These are phyloP conservation scores for Rhyacichthys aspro DNA, from an alignment of 2,797 vertebrate genomes.

Conservation along the genomic window DNA sequence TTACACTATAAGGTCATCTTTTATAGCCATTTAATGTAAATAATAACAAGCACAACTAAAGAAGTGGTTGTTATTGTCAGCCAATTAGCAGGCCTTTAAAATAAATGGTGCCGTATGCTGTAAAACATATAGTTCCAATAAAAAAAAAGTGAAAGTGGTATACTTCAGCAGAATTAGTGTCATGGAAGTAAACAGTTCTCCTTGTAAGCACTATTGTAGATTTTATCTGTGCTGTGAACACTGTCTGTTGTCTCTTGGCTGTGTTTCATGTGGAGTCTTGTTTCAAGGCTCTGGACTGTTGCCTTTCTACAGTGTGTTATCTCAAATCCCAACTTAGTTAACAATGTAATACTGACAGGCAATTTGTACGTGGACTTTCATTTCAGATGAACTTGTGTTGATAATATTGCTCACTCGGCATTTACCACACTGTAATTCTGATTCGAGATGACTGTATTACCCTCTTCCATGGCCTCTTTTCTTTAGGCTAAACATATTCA, in stretches of 20 bases:
- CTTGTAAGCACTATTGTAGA: conserved; percentile 33
- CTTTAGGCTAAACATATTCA: conserved; percentile 21
- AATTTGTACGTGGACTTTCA: conserved; percentile 42
- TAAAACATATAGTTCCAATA: too few relatives aligned
- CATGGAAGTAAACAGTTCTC: conserved; percentile 46
- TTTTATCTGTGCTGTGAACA: conserved; percentile 41
- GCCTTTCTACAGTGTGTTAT: conserved; percentile 14
- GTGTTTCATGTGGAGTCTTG: conserved; percentile 40
- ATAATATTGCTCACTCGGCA: conserved; percentile 25
- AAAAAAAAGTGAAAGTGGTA: conserved; percentile 27
- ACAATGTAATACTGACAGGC: conserved; percentile 18
- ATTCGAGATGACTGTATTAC: conserved; percentile 22
- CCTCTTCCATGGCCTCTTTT: conserved; percentile 25
- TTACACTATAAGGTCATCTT: too few relatives aligned
- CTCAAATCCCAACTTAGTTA: conserved; percentile 44
- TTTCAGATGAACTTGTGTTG: conserved; percentile 18
- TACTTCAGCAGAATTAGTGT: conserved; percentile 34
- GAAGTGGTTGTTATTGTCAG: too few relatives aligned
- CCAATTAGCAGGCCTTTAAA: background rate
- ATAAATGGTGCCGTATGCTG: too few relatives aligned
- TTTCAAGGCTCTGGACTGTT: conserved; percentile 50
- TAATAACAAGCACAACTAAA: too few relatives aligned
- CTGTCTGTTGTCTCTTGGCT: conserved; percentile 35
- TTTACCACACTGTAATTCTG: conserved; percentile 6
- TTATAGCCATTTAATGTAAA: too few relatives aligned